A percentile compares a stretch with the other conserved stretches of the same genome.
Conservation (phyloP, 2,113 vertebrate species). For the Heterocephalus glaber region DNA sequence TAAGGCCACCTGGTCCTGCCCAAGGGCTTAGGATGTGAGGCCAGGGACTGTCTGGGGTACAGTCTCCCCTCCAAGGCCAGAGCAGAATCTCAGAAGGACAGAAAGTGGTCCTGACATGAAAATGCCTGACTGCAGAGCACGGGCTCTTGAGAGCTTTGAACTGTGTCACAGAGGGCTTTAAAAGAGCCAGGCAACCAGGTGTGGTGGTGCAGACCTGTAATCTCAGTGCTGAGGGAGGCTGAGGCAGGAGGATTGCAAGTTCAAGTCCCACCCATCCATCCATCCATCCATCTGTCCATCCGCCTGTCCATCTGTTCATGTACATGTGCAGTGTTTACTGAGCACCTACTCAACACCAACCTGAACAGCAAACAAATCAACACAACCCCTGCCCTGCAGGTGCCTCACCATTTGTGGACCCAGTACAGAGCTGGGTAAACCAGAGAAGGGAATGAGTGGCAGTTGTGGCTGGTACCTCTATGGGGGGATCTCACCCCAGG, state of each 20-base stretch:
- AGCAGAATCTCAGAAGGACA: background rate
- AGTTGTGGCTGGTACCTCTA: too few relatives aligned
- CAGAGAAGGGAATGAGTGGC: background rate
- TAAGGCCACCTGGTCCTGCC: background rate
- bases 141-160: background rate
- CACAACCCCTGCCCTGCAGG: too few relatives aligned
- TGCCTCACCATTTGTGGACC: background rate
- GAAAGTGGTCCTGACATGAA: background rate
- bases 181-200: background rate
- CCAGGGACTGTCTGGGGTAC: background rate
- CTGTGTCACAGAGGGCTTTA: background rate
- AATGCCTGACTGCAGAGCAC: background rate
- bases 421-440: background rate
- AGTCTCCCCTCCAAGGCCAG: background rate
- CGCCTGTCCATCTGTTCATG: background rate
- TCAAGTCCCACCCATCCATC: background rate
- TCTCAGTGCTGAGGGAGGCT: background rate
- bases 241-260: background rate
- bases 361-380: background rate
- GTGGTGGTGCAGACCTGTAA: background rate
- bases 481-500: too few relatives aligned
- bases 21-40: background rate
- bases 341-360: background rate
- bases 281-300: background rate
- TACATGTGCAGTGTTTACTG: background rate